phyloP scores from a whole-genome alignment of 2,888 invertebrate genomes.

The Apamea crenata region DNA sequence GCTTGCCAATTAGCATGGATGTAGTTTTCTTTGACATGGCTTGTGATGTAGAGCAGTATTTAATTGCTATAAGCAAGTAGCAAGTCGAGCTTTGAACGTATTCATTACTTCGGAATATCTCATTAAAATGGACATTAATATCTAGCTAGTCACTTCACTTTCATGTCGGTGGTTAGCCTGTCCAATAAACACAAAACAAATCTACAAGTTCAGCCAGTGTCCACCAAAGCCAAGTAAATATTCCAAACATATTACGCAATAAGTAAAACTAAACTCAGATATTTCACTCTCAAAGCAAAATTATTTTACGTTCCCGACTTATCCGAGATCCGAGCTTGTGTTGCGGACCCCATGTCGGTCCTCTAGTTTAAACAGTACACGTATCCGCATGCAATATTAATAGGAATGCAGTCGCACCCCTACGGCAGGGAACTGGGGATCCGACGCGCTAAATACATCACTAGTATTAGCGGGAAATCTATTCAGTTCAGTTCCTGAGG shows the following conservation, averaged over 20 bases:
- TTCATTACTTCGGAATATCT: background rate
- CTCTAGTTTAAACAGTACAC: conserved; percentile 85
- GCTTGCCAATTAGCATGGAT: too few relatives aligned
- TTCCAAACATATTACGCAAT: conserved; percentile 9
- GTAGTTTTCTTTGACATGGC: background rate
- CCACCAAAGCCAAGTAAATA: conserved; percentile 14
- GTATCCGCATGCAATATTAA: conserved; percentile 87
- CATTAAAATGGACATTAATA: background rate
- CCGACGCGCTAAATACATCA: conserved; percentile 68
- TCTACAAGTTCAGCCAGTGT: conserved; percentile 1
- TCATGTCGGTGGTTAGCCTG: background rate
- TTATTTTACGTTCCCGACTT: conserved; percentile 63
- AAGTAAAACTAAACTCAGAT: conserved; percentile 39
- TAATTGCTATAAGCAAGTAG: background rate
- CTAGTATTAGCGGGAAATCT: conserved; percentile 74
- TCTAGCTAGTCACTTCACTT: background rate
- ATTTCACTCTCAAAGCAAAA: conserved; percentile 54
- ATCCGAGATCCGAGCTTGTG: conserved; percentile 37
- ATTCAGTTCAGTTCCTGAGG: conserved; percentile 64
- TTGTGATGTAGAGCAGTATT: background rate
- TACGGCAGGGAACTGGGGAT: conserved; percentile 55
- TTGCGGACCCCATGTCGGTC: conserved; percentile 59
- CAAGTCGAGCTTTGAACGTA: background rate
- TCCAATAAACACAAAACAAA: conserved; percentile 23
- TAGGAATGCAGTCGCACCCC: conserved; percentile 83